Evolutionary conservation across 2,113 vertebrate species (phyloP).

Genomic region (Cynoglossus semilaevis): DNA sequence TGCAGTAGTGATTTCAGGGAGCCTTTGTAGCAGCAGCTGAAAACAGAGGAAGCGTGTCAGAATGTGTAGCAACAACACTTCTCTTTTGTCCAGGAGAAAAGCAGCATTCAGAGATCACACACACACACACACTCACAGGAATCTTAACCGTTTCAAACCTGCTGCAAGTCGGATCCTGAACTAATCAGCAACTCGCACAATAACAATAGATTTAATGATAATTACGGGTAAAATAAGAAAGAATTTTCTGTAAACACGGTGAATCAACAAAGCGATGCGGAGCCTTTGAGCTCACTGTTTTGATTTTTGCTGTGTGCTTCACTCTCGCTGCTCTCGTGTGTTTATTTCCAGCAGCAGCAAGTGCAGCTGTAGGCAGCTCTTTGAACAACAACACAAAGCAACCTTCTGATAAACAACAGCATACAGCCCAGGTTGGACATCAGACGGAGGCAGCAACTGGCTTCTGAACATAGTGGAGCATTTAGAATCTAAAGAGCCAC

Average conservation of each 20-base stretch:
- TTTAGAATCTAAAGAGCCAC: background rate
- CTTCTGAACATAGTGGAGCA: background rate
- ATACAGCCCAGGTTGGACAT: background rate
- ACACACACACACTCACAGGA: no score
- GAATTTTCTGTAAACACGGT: background rate
- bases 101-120: background rate
- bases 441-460: background rate
- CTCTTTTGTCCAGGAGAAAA: constrained; percentile 7
- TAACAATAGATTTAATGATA: background rate
- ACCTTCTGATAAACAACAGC: background rate
- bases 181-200: background rate
- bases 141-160: no score
- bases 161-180: background rate
- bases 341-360: background rate
- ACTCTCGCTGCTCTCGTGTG: background rate
- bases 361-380: background rate
- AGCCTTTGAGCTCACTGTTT: background rate
- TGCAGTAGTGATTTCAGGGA: constrained; percentile 26
- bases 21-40: constrained; percentile 30
- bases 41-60: constrained; percentile 28
- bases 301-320: constrained; percentile 15
- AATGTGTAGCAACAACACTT: constrained; percentile 35
- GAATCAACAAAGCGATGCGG: background rate
- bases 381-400: background rate
- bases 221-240: background rate